phyloP scores from a whole-genome alignment of 2,797 vertebrate species.

The Hafferia zeledoni region DNA sequence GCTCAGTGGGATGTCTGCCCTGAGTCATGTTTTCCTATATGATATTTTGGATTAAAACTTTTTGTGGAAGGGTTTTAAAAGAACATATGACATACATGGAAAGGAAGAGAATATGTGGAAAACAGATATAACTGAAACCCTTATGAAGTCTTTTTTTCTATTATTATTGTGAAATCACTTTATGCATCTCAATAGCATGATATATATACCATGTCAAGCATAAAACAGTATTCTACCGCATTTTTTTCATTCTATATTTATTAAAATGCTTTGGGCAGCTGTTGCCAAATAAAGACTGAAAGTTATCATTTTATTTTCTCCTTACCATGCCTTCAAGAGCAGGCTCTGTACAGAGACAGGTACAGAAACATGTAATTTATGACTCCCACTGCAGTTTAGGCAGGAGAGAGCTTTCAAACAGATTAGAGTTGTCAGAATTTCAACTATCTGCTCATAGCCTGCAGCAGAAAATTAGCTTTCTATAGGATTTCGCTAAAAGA shows the following conservation, averaged over 20 bases:
- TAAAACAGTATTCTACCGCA: background rate
- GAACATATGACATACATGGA: background rate
- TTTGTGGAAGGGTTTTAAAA: background rate
- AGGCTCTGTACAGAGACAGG: background rate
- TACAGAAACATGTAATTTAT: constrained; percentile 36
- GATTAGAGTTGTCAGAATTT: constrained; percentile 30
- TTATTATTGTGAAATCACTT: background rate
- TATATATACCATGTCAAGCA: background rate
- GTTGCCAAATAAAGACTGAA: background rate
- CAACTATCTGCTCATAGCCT: background rate
- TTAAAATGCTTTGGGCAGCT: background rate
- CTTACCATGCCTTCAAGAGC: background rate
- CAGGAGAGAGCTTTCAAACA: background rate
- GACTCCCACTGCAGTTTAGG: background rate
- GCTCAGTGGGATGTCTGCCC: background rate
- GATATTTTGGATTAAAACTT: background rate
- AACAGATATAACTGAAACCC: background rate
- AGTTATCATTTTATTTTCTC: background rate
- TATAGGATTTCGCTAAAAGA: background rate
- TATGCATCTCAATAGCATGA: background rate
- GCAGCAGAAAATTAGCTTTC: background rate
- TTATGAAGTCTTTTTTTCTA: background rate
- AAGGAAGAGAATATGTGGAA: background rate
- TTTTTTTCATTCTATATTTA: background rate
- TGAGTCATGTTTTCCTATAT: background rate